Percentiles rank a stretch among this genome's conserved stretches.
phyloP scores from a whole-genome alignment of 2,113 vertebrate genomes.

The Cyprinus carpio region DNA sequence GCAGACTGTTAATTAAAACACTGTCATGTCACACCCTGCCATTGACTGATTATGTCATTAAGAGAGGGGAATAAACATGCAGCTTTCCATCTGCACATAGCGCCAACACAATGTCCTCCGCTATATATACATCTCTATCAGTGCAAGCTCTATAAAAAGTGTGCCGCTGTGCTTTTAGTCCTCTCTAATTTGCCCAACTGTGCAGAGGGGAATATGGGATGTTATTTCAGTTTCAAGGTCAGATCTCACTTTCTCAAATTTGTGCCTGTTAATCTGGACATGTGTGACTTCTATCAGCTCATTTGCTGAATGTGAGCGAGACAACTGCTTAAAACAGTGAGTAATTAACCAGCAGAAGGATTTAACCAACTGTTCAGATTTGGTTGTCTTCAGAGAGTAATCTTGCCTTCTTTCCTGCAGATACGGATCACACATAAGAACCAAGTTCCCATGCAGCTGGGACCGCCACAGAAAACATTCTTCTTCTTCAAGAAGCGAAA shows the following conservation, averaged over 20 bases:
- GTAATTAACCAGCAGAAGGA: conserved; percentile 33
- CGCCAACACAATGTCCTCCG: conserved; percentile 49
- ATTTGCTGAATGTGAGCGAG: conserved; percentile 25
- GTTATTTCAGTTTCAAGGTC: conserved; percentile 49
- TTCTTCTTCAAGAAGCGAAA: conserved; percentile 88
- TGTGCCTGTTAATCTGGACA: conserved; percentile 20
- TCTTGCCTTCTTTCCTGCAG: conserved; percentile 66
- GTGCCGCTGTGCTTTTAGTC: conserved; percentile 31
- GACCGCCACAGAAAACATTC: conserved; percentile 90
- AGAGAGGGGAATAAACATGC: conserved; percentile 50
- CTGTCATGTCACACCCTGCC: conserved; percentile 53
- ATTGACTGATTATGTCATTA: conserved; percentile 48
- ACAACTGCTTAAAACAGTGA: conserved; percentile 29
- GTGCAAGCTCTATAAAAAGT: conserved; percentile 30
- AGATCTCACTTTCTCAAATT: conserved; percentile 31
- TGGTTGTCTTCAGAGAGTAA: background rate
- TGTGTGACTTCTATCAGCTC: conserved; percentile 38
- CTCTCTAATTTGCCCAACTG: conserved; percentile 42
- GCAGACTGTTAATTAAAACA: conserved; percentile 61
- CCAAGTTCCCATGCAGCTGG: conserved; percentile 91
- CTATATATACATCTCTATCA: conserved; percentile 46
- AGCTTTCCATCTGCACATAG: conserved; percentile 52
- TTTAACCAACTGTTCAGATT: conserved; percentile 31
- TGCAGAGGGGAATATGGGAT: conserved; percentile 34
- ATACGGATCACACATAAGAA: conserved; percentile 93